Base-by-base conservation (phyloP, 2,888 invertebrate genomes). In the Latrodectus hesperus region DNA sequence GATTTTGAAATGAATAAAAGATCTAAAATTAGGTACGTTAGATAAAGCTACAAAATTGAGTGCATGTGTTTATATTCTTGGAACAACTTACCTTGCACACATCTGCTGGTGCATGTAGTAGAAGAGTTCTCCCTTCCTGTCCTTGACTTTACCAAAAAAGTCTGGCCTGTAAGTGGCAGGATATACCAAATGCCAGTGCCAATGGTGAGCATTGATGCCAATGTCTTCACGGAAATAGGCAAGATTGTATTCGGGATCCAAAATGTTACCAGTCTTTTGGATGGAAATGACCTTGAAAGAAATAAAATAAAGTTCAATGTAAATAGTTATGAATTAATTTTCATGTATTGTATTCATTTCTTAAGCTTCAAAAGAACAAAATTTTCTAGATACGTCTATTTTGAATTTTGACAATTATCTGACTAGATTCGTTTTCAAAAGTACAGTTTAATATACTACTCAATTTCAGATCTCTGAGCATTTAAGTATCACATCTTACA, bases 141-240 rank as follows among this genome's bases (percentile, higher is more conserved):
- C 93, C 90, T 94, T 94, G 68, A 92, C 91, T 77, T 94, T 91
- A 85, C 93, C 93, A 90, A 93, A 93, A 76, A 93, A 71, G 53
- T 67, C 92, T 77, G 94, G 93, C 72, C 93, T 93, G 91, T 95
- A 92, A 94, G 95, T 95, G 93, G 94, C 95, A 67, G 95, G 95
- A 91, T 93, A 93, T 86, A 94, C 93, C 87, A 93, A 91, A 91
- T 95, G 94, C 93, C 94, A 94, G 92, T 94, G 90, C 84, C 91
- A 94, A 93, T 95, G 95, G 91, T 94, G 94, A 0, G 94, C 91
- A 92, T 95, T 95, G 76, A 95, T 92, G 80, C 94, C 95, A 82
- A 95, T 93, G 91, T 96, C 96, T 91, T 96, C 95, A 22, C 95
- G 95, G 92, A 95, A 95, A 92, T 95, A 95, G 68, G 94, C 93